phyloP scores from a whole-genome alignment of 2,113 vertebrate species.

The Tinamus guttatus region DNA sequence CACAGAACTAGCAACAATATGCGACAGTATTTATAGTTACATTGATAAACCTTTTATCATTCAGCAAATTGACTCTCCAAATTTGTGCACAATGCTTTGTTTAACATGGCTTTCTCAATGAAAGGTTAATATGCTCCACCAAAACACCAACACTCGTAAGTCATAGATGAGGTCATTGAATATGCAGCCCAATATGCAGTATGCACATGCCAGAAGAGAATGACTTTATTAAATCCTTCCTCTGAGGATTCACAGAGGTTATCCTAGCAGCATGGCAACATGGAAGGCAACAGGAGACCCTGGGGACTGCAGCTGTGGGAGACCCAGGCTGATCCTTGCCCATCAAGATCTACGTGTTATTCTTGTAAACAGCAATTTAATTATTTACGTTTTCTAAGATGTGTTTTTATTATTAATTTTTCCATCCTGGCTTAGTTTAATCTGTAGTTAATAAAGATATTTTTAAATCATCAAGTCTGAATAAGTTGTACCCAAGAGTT shows the following conservation, averaged over 20 bases:
- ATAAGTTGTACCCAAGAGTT: neutral
- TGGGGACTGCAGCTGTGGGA: fast-evolving
- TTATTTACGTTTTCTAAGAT: neutral
- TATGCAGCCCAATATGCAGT: neutral
- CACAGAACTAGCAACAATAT: neutral
- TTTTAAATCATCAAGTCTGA: neutral
- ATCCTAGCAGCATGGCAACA: neutral
- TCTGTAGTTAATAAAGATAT: neutral
- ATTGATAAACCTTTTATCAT: neutral
- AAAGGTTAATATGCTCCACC: constrained; percentile 21
- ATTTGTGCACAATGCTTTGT: constrained; percentile 31
- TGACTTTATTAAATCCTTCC: constrained; percentile 51
- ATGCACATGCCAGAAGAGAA: neutral
- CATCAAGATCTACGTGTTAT: neutral
- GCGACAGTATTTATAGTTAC: constrained; percentile 2
- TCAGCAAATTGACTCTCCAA: neutral
- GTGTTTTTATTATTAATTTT: neutral
- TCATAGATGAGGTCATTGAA: neutral
- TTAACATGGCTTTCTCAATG: constrained; percentile 20
- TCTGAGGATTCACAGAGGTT: constrained; percentile 18
- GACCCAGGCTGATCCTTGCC: neutral
- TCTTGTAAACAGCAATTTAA: neutral
- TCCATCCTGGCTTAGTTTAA: neutral
- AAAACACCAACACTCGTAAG: neutral
- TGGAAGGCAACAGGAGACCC: neutral